Evolutionary conservation across 2,113 vertebrate species (phyloP).

Genomic region (Phalacrocorax pelagicus): DNA sequence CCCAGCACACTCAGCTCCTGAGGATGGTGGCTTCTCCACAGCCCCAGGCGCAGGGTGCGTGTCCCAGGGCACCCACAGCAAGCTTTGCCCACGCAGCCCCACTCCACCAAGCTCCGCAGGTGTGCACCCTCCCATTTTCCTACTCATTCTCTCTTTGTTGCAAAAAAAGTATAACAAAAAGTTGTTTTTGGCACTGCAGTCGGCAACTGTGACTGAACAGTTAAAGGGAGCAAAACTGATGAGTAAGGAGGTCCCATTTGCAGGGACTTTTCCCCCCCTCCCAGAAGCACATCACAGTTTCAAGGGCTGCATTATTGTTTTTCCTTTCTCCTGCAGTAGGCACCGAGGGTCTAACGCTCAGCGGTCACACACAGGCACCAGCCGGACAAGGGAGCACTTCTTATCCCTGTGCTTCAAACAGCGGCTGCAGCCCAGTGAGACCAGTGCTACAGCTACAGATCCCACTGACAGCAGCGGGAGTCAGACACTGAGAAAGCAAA

Average conservation of each 20-base stretch:
- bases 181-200: not conserved
- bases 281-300: not conserved
- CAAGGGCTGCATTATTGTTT: not conserved
- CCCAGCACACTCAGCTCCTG: not conserved
- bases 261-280: not conserved
- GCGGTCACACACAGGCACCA: not conserved
- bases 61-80: not conserved
- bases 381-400: not conserved
- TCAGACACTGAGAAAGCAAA: not conserved
- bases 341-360: accelerated
- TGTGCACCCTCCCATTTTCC: not conserved
- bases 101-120: not conserved
- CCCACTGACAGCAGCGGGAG: not conserved
- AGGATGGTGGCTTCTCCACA: accelerated
- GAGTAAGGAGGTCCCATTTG: not conserved
- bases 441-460: not conserved
- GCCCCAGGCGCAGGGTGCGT: not conserved
- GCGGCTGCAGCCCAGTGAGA: not conserved
- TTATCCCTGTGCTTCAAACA: not conserved
- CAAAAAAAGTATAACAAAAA: not conserved
- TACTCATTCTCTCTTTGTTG: not conserved
- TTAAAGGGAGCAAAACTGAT: not conserved
- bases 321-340: not conserved
- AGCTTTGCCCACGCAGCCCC: not conserved
- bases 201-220: not conserved